Conservation (phyloP, 2,888 invertebrate genomes). For the Uropetala carovei region DNA sequence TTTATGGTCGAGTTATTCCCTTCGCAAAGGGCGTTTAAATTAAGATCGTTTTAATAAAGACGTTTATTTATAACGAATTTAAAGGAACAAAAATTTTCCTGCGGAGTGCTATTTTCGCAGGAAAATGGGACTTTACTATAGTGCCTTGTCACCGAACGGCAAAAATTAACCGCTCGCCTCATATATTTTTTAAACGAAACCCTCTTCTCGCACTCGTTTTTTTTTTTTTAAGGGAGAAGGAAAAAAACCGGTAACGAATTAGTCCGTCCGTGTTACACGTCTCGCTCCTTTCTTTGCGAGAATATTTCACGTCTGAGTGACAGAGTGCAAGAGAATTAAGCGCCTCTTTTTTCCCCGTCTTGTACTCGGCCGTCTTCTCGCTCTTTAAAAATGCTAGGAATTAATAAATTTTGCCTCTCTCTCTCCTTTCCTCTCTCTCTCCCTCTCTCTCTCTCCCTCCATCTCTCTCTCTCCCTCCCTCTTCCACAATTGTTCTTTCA, state of each 20-base stretch:
- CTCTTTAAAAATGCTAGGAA: constrained; percentile 67
- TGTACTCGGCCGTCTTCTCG: constrained; percentile 68
- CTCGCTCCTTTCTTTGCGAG: constrained; percentile 6
- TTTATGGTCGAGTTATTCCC: no score
- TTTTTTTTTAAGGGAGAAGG: not conserved
- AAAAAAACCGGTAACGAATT: not conserved
- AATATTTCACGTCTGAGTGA: constrained; percentile 23
- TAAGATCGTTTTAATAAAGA: no score
- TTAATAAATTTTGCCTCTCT: constrained; percentile 63
- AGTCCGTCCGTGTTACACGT: not conserved
- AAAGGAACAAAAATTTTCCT: no score
- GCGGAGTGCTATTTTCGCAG: no score
- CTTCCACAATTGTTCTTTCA: no score
- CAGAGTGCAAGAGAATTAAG: constrained; percentile 15
- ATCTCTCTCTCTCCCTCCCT: constrained; percentile 64
- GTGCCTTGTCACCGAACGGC: no score
- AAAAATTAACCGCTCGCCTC: no score
- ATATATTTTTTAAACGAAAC: not conserved
- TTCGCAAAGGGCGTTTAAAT: no score
- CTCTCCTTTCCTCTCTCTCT: constrained; percentile 63
- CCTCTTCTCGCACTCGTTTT: not conserved
- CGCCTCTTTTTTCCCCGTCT: constrained; percentile 67
- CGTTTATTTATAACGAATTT: no score
- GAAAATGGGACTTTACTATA: no score
- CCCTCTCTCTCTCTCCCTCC: no score